phyloP scores from a whole-genome alignment of 2,797 vertebrate species.

The Distichodus sexfasciatus region DNA sequence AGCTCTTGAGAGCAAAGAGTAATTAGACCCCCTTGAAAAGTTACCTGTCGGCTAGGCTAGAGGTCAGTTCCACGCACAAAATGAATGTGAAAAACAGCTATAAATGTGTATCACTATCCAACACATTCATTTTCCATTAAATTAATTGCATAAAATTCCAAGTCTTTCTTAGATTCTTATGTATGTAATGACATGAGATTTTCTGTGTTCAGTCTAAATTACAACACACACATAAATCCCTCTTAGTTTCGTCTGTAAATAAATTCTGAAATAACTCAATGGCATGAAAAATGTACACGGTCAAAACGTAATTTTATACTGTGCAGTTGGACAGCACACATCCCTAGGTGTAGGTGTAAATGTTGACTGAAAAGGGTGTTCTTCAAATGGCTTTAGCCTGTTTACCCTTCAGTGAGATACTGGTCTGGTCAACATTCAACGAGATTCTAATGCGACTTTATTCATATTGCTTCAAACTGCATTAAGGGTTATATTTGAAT shows the following conservation, averaged over 20 bases:
- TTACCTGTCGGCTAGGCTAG: background rate
- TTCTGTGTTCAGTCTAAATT: too few species aligned
- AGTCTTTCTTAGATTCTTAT: background rate
- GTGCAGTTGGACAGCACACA: background rate
- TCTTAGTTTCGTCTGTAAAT: background rate
- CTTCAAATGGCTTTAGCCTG: background rate
- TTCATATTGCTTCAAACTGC: background rate
- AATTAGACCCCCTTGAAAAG: conserved; percentile 31
- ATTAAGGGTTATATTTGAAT: background rate
- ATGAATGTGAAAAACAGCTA: background rate
- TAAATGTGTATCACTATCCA: background rate
- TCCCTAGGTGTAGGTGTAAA: background rate
- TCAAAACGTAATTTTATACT: background rate
- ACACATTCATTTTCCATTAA: background rate
- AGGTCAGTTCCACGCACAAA: background rate
- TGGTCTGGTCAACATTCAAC: background rate
- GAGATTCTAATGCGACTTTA: background rate
- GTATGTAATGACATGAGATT: too few species aligned
- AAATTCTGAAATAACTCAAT: background rate
- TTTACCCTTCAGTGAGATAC: background rate
- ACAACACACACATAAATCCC: too few species aligned
- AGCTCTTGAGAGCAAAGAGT: conserved; percentile 1
- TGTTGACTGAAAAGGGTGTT: background rate
- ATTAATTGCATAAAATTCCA: conserved; percentile 10
- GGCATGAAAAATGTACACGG: background rate